Base-by-base conservation (phyloP, 2,113 vertebrate species). In the Clarias magur region DNA sequence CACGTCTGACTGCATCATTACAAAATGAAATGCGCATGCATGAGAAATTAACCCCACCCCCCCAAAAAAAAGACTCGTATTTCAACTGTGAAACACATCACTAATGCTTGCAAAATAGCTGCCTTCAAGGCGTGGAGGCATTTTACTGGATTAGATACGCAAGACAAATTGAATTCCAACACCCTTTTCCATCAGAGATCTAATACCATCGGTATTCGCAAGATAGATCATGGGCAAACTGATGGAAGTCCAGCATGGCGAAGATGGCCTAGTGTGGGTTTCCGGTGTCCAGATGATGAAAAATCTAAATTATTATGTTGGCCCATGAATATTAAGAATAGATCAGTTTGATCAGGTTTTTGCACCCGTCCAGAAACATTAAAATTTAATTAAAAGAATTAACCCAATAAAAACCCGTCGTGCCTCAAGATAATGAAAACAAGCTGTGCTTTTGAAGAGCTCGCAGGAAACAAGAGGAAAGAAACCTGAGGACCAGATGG, bases 401-500 rank as follows among this genome's bases (percentile, higher is more conserved):
- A 86, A 88, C 87, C 25, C 81, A 30, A 75, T 54, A 65, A 72
- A 80, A 79, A 87, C 80, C 67, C 25, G 63, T 85, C 85, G 23
- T 60, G 12, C 73, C n/a, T 59, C 13, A 62, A 60, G 57, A 80
- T 85, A 86, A 89, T 70, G 60, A 90, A 88, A 56, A 86, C 80
- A 88, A 89, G 87, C 82, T 88, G 72, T 60, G 42, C 60, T 30
- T 53, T 13, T 16, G 11, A 83, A 83, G 73, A 86, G 62, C 63
- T 30, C 75, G 62, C 63, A 68, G 27, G 80, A 80, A 75, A 68
- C 59, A 23, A n/a, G 42, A 82, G 78, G 38, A 57, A 27, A 75
- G 30, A 83, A 85, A 54, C 57, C 83, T 79, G 56, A 88, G 72
- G 78, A 82, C 86, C 88, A 89, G 85, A 90, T 90, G 89, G 85